Evolutionary conservation across 2,113 vertebrate genomes (phyloP).

Genomic region (Python bivittatus): DNA sequence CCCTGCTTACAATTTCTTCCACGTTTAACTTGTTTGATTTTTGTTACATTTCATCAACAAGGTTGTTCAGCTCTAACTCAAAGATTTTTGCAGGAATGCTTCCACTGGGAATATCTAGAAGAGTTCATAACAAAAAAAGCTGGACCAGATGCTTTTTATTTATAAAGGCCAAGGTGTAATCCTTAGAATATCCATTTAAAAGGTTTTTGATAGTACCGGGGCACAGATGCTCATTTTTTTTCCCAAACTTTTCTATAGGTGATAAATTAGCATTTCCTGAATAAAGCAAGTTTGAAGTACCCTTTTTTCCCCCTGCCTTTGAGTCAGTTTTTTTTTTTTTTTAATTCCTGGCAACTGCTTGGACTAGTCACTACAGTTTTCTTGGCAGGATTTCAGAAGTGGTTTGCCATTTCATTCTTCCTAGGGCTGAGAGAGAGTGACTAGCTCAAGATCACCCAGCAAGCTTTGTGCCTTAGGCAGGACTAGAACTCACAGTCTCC

Average conservation of each 20-base stretch:
- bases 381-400: not conserved
- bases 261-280: not conserved
- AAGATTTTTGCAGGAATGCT: not conserved
- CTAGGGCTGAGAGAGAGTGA: not conserved
- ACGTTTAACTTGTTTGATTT: not conserved
- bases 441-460: not conserved
- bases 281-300: not conserved
- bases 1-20: not conserved
- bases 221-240: not conserved
- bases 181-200: not conserved
- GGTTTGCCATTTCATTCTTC: not conserved
- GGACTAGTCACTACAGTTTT: not conserved
- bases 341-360: not conserved
- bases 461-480: not conserved
- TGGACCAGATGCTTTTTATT: not conserved
- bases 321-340: not conserved
- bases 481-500: not conserved
- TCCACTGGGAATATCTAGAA: not conserved
- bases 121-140: not conserved
- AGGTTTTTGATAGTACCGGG: not conserved
- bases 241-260: not conserved
- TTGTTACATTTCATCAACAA: not conserved
- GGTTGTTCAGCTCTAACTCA: not conserved
- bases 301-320: not conserved
- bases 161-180: not conserved